These are phyloP conservation scores for Moxostoma hubbsi DNA, from an alignment of 2,797 vertebrate species.

Conservation along the genomic window DNA sequence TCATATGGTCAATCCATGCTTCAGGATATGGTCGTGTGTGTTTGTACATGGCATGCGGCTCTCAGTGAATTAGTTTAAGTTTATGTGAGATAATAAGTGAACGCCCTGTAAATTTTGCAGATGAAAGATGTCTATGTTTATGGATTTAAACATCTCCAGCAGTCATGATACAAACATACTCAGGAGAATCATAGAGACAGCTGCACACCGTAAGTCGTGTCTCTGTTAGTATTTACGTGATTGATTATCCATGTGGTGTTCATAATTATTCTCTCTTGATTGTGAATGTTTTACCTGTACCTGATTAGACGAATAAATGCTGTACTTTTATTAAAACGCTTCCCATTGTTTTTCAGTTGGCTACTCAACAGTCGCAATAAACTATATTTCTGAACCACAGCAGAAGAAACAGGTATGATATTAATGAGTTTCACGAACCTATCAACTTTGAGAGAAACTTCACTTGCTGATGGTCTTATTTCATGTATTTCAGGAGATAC, in stretches of 20 bases:
- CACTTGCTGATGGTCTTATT: neutral
- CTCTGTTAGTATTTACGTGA: neutral
- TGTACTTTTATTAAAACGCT: neutral
- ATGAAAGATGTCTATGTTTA: slow-evolving; percentile 73
- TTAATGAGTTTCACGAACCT: neutral
- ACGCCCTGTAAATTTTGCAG: no score
- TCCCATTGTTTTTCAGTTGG: slow-evolving; percentile 69
- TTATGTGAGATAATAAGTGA: neutral
- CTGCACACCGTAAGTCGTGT: slow-evolving; percentile 77
- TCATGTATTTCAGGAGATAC: slow-evolving; percentile 68
- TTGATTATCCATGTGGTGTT: neutral
- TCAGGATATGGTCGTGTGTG: neutral
- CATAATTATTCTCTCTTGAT: neutral
- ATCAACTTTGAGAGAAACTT: neutral
- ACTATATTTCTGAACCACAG: slow-evolving; percentile 71
- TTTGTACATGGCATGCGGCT: neutral
- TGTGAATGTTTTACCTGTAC: neutral
- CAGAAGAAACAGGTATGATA: slow-evolving; percentile 71
- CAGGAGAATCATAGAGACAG: slow-evolving; percentile 68
- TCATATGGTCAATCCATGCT: neutral
- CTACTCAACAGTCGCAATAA: slow-evolving; percentile 78
- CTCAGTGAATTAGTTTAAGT: neutral
- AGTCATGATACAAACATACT: slow-evolving; percentile 63
- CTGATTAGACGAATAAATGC: neutral
- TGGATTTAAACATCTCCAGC: slow-evolving; percentile 74